Percentiles rank a stretch among this genome's conserved stretches.
phyloP scores from a whole-genome alignment of 2,797 vertebrate species.

The Chelonia mydas region DNA sequence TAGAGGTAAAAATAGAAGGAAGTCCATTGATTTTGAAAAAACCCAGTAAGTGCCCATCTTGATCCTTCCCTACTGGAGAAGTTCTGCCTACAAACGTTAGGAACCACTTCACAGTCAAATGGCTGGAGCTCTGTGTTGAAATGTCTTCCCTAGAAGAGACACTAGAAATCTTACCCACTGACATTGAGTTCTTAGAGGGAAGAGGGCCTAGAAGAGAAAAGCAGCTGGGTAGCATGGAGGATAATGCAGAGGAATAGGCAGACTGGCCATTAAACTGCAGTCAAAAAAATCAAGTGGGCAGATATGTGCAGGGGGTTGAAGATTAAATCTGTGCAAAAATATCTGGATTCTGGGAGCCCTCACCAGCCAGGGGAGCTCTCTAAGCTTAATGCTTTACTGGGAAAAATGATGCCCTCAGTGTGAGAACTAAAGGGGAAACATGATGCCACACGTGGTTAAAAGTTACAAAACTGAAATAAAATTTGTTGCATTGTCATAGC shows the following conservation, averaged over 20 bases:
- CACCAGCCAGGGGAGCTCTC: not conserved
- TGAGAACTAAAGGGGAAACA: accelerated
- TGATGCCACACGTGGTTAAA: not conserved
- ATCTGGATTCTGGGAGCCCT: accelerated
- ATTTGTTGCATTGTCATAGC: not conserved
- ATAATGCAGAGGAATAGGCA: accelerated
- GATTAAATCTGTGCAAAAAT: not conserved
- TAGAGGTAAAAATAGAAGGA: not conserved
- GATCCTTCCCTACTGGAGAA: not conserved
- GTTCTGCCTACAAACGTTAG: not conserved
- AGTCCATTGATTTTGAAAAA: not conserved
- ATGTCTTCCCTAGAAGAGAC: accelerated
- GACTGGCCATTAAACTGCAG: not conserved
- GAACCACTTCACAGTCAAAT: accelerated
- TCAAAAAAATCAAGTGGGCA: not conserved
- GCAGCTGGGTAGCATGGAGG: not conserved
- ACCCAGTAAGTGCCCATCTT: not conserved
- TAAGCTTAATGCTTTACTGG: not conserved
- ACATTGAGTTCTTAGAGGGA: not conserved
- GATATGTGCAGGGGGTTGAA: accelerated
- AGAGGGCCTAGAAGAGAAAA: not conserved
- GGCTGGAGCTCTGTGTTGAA: not conserved
- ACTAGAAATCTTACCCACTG: not conserved
- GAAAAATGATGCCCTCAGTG: not conserved
- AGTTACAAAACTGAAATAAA: not conserved